Evolutionary conservation across 2,888 invertebrate species (phyloP).

Genomic region (Cloeon dipterum): DNA sequence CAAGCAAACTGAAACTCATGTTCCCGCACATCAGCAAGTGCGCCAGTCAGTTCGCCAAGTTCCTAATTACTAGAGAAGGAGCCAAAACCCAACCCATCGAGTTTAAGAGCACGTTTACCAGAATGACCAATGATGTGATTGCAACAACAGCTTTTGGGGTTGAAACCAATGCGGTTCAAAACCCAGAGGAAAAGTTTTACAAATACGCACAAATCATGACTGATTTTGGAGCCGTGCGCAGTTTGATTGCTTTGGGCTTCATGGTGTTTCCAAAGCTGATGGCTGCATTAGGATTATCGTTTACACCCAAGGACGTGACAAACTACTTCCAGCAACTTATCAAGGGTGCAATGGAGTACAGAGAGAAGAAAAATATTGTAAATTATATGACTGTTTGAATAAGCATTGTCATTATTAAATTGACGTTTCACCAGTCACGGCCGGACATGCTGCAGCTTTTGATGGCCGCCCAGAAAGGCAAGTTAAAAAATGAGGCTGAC

Average conservation of each 20-base stretch:
- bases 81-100: neutral
- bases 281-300: neutral
- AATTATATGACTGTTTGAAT: neutral
- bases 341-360: neutral
- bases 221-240: neutral
- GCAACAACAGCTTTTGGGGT: conserved; percentile 10
- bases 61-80: neutral
- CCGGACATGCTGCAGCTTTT: neutral
- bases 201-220: conserved; percentile 6
- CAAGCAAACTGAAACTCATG: neutral
- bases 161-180: conserved; percentile 7
- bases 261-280: neutral
- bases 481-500: too few species aligned
- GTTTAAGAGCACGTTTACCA: conserved; percentile 4
- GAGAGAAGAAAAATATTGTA: conserved; percentile 1
- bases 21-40: neutral
- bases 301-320: neutral
- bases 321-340: conserved; percentile 2
- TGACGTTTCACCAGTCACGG: neutral
- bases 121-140: conserved; percentile 10
- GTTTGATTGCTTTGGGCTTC: neutral
- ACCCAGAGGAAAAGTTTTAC: conserved; percentile 8
- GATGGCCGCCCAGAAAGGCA: neutral
- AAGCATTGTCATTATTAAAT: too few species aligned
- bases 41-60: neutral